These are phyloP conservation scores for Drosophila busckii DNA, from an alignment of 1,140 invertebrate genomes.

Conservation along the genomic window DNA sequence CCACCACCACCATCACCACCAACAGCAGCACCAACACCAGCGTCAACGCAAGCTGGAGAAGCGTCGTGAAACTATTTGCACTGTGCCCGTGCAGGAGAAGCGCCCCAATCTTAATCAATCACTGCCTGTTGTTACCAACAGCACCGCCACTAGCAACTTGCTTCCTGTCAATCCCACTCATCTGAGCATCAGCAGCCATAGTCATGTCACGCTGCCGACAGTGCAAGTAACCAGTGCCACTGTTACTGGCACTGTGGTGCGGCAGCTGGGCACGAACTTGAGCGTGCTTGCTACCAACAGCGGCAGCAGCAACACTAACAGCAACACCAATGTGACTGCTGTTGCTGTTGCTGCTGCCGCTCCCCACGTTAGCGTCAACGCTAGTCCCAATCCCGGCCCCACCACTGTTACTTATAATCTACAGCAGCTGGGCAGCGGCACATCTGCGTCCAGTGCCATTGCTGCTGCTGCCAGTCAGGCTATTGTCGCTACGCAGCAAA, in stretches of 20 bases:
- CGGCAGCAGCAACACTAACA: conserved; percentile 20
- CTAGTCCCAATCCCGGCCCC: conserved; percentile 24
- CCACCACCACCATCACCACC: background rate
- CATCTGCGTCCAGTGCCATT: conserved; percentile 87
- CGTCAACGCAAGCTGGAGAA: conserved; percentile 80
- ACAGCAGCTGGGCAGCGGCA: conserved; percentile 81
- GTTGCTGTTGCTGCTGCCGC: conserved; percentile 21
- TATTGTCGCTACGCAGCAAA: conserved; percentile 97
- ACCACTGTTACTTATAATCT: conserved; percentile 78
- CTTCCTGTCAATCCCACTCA: conserved; percentile 14
- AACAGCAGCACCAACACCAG: conserved; percentile 18
- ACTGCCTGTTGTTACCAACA: conserved; percentile 22
- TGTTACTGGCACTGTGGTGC: conserved; percentile 29
- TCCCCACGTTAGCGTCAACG: conserved; percentile 8
- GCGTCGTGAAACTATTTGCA: conserved; percentile 80
- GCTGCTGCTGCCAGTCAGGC: conserved; percentile 97
- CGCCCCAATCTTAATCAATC: conserved; percentile 69
- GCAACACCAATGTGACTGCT: conserved; percentile 12
- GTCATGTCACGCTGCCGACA: conserved; percentile 26
- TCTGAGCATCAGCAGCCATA: conserved; percentile 15
- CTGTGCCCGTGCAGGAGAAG: conserved; percentile 78
- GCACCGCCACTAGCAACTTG: background rate
- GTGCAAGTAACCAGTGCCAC: conserved; percentile 6
- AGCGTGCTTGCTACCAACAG: conserved; percentile 16
- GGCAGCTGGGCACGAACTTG: conserved; percentile 42